A percentile compares a stretch with the other conserved stretches of the same genome.
phyloP scores from a whole-genome alignment of 2,888 invertebrate species.

The Cristatella mucedo region DNA sequence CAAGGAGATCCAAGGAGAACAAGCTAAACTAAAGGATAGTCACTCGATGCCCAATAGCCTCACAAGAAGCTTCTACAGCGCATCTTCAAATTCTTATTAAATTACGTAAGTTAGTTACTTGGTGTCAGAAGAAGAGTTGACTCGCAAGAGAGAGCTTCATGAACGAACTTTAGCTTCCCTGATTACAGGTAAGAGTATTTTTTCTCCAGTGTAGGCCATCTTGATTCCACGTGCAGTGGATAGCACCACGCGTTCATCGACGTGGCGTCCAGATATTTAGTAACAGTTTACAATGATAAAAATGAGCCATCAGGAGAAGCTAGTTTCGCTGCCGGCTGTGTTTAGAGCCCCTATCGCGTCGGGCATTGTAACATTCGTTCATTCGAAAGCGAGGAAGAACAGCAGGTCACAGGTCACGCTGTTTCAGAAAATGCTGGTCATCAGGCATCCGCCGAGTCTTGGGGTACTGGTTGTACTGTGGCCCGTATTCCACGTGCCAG shows the following conservation, averaged over 20 bases:
- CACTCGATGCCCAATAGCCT: constrained; percentile 14
- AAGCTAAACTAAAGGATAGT: constrained; percentile 14
- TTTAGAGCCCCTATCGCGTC: constrained; percentile 96
- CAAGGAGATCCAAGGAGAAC: no score
- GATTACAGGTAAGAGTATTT: constrained; percentile 45
- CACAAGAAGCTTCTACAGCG: constrained; percentile 52
- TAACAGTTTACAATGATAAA: constrained; percentile 90
- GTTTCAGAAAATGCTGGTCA: constrained; percentile 95
- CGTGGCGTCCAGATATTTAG: constrained; percentile 66
- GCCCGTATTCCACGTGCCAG: constrained; percentile 99
- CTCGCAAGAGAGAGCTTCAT: constrained; percentile 41
- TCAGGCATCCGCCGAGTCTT: constrained; percentile 98
- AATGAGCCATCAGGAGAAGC: constrained; percentile 63
- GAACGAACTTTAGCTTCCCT: constrained; percentile 43
- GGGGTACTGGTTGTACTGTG: constrained; percentile 99
- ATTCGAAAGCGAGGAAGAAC: constrained; percentile 89
- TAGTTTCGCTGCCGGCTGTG: constrained; percentile 72
- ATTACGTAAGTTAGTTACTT: constrained; percentile 45
- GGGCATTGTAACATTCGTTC: constrained; percentile 91
- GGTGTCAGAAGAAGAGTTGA: constrained; percentile 42
- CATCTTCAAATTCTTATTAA: constrained; percentile 57
- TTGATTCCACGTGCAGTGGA: no score
- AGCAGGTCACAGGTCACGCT: constrained; percentile 86
- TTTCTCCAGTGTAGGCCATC: no score
- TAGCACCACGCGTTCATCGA: no score